Evolutionary conservation across 2,888 invertebrate species (phyloP), one percentile per base, ranked within the genome.

Genomic region (Villa cingulata): DNA sequence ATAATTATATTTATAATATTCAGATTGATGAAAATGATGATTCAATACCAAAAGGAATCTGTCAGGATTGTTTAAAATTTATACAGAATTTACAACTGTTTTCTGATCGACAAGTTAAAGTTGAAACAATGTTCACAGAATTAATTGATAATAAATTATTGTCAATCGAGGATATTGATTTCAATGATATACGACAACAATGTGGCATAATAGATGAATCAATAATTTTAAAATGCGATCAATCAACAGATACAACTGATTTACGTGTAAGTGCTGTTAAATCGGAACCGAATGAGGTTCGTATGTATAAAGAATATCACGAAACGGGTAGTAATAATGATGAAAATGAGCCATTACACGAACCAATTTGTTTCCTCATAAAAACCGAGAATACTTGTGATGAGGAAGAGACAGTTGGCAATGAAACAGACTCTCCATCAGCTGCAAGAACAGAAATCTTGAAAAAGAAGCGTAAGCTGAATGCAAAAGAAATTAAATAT

Each of bases 211-310:
- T 44, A 17, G 41, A 41, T 5, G 15, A n/a, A 5, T 17, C 2
- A n/a, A 10, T n/a, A 5, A 9, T 27, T 2, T 6, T 9, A 27
- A 36, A 27, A 29, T 45, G 45, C 6, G 50, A 52, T 40, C 46
- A 50, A 46, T 36, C 43, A 10, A 52, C 52, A 15, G 50, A 50
- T 29, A 52, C 52, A 12, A 37, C 32, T 5, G 52, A 52, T 29
- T 34, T 52, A 12, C 15, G 32, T 7, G 34, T 37, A 5, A 14
- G 16, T 19, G 43, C 36, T 10, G 29, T 29, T 15, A 43, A 43
- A 5, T 14, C 23, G 16, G 43, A 48, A 36, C 43, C 43, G 4
- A 7, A 37, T 9, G 43, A 20, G 9, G 40, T 43, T 3, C 12
- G 38, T 20, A 10, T 37, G 27, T 27, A 27, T 27, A 36, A 29